Conservation (phyloP, 2,797 vertebrate genomes). For the Atherinosoma microstoma region DNA sequence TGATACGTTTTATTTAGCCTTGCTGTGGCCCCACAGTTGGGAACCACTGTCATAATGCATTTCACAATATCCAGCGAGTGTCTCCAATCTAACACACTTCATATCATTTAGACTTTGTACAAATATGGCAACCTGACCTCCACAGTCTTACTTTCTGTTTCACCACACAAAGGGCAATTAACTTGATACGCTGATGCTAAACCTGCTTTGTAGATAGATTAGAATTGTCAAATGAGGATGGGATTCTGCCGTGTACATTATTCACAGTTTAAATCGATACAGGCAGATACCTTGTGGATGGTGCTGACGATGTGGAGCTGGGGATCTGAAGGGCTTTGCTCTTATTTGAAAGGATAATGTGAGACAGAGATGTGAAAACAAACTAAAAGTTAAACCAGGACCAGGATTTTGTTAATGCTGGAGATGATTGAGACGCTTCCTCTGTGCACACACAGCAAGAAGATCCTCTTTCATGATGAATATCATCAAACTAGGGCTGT, state of each 20-base stretch:
- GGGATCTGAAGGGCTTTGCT: not conserved
- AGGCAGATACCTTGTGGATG: not conserved
- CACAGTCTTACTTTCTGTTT: not conserved
- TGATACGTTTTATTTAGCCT: no score
- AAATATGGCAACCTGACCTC: not conserved
- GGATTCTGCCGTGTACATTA: not conserved
- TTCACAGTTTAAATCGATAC: not conserved
- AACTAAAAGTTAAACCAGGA: slow-evolving; percentile 5
- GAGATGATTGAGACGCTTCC: not conserved
- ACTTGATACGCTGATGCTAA: not conserved
- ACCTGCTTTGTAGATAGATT: not conserved
- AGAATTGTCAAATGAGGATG: not conserved
- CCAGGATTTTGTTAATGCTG: not conserved
- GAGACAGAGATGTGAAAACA: not conserved
- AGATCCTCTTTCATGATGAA: slow-evolving; percentile 1
- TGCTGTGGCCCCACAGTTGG: no score
- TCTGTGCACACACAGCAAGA: slow-evolving; percentile 3
- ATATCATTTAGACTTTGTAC: not conserved
- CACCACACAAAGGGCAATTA: not conserved
- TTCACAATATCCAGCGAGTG: not conserved
- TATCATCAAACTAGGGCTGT: no score
- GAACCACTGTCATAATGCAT: no score
- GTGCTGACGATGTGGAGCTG: not conserved
- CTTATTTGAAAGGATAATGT: not conserved
- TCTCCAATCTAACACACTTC: not conserved